Evolutionary conservation across 1,140 invertebrate species (phyloP).

Genomic region (Mya arenaria): DNA sequence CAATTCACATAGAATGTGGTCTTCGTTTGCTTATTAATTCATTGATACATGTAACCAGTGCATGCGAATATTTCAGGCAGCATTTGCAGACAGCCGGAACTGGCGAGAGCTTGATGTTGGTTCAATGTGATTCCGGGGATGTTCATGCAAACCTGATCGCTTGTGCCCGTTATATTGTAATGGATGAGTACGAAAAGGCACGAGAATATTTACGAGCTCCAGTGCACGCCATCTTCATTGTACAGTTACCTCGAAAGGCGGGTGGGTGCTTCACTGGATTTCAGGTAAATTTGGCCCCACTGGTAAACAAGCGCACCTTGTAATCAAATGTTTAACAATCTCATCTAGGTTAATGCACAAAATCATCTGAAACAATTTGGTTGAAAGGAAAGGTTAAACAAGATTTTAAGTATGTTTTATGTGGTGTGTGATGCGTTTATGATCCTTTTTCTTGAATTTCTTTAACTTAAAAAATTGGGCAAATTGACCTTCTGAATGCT

Average conservation of each 20-base stretch:
- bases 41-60: neutral
- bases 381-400: too few relatives aligned
- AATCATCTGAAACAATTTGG: too few relatives aligned
- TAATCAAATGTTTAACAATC: too few relatives aligned
- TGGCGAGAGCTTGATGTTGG: constrained; percentile 24
- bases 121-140: constrained; percentile 32
- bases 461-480: too few relatives aligned
- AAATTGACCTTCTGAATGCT: too few relatives aligned
- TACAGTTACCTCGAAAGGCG: neutral
- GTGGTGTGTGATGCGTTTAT: too few relatives aligned
- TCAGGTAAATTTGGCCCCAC: neutral
- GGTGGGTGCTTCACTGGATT: neutral
- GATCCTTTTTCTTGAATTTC: too few relatives aligned
- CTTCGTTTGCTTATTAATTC: neutral
- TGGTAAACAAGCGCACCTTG: too few relatives aligned
- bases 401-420: too few relatives aligned
- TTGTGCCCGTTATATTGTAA: constrained; percentile 5
- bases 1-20: neutral
- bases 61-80: constrained; percentile 26
- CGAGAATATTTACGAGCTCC: neutral
- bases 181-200: neutral
- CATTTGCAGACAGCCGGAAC: constrained; percentile 55
- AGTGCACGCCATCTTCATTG: neutral
- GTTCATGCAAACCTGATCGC: constrained; percentile 6
- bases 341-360: too few relatives aligned